phyloP scores from a whole-genome alignment of 2,888 invertebrate species.

The Bombyx huttoni region DNA sequence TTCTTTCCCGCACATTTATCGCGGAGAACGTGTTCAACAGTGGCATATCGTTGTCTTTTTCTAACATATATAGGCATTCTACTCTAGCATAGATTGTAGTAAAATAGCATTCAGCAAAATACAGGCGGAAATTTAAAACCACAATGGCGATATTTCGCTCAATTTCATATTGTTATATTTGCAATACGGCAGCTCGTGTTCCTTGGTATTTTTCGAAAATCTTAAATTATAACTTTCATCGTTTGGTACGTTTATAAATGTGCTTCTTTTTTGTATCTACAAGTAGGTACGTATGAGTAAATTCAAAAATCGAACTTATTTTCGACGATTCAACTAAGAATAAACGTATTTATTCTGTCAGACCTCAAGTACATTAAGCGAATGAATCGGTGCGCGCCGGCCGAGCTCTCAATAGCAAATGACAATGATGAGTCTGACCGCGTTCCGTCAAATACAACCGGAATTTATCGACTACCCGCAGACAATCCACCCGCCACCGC shows the following conservation, averaged over 20 bases:
- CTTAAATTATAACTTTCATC: background rate
- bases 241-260: background rate
- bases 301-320: background rate
- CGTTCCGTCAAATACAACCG: constrained; percentile 37
- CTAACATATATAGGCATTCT: constrained; percentile 32
- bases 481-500: constrained; percentile 27
- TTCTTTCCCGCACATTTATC: constrained; percentile 69
- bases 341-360: no score
- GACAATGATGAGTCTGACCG: constrained; percentile 23
- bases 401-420: constrained; percentile 30
- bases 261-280: background rate
- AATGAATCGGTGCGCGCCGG: constrained; percentile 4
- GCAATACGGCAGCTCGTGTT: background rate
- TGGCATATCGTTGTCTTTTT: constrained; percentile 55
- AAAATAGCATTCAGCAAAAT: background rate
- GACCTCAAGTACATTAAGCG: no score
- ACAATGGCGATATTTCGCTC: background rate
- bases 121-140: background rate
- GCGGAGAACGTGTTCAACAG: constrained; percentile 44
- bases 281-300: background rate
- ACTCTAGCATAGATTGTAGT: background rate
- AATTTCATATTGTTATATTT: background rate
- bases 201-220: background rate
- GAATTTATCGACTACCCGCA: constrained; percentile 48
- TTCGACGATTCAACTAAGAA: no score